Base-by-base conservation (phyloP, 2,888 invertebrate genomes). In the Galerucella pusilla region DNA sequence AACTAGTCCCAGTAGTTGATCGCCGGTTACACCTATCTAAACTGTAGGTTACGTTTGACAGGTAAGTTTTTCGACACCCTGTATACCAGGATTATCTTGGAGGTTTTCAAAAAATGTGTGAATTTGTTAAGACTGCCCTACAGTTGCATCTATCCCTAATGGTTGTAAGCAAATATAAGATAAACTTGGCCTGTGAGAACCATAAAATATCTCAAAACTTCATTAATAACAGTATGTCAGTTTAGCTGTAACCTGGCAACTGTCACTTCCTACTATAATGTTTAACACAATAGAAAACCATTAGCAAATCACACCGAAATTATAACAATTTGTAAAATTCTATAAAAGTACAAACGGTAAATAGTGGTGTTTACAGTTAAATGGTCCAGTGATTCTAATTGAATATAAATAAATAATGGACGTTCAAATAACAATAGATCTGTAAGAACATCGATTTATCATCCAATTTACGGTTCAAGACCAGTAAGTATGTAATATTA, bases 261-360 rank as follows among this genome's bases (percentile, higher is more conserved):
- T 74, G 78, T 69, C 71, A 72, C 66, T 74, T 74, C 73, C 61
- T 75, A 75, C 70, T 73, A 52, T 66, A 75, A 20, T 74, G 68
- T 68, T 68, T 45, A 54, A 68, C 70, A 78, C 74, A 81, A 80
- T 75, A 73, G 70, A 76, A 78, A 78, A 79, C 81, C 81, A 81
- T 81, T 81, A 81, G 80, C 75, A 71, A 57, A 75, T 68, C 28
- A 61, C 35, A 45, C 20, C 61, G 59, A 52, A 75, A 75, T 75
- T 75, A 72, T 74, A 72, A 75, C 76, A 75, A 77, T 77, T 77
- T 78, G 76, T 71, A 68, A 74, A 72, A 74, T 77, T 64, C 66
- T 73, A 78, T 73, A 74, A 78, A 66, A 71, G 69, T 63, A 49
- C 67, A 69, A 68, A 76, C 76, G 74, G 75, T 72, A 74, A 78